These are phyloP conservation scores for Monopis laevigella DNA, from an alignment of 2,888 invertebrate genomes.

Conservation along the genomic window DNA sequence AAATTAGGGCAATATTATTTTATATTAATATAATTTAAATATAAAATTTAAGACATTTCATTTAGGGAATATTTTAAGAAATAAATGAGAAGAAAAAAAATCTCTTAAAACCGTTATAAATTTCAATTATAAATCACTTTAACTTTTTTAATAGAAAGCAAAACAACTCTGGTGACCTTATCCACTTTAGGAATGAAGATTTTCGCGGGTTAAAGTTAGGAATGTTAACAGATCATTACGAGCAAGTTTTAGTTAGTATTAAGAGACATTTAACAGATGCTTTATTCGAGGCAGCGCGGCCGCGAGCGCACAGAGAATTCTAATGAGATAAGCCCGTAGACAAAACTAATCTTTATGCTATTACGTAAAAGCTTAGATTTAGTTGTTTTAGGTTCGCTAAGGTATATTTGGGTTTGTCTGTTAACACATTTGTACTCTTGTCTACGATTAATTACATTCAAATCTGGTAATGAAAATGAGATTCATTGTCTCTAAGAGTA, in stretches of 20 bases:
- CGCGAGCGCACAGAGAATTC: constrained; percentile 63
- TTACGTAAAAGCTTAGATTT: constrained; percentile 32
- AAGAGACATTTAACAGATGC: constrained; percentile 68
- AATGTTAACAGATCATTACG: constrained; percentile 68
- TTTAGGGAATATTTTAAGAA: no score
- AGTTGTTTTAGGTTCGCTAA: constrained; percentile 18
- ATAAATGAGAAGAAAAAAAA: constrained; percentile 35
- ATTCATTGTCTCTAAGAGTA: no score
- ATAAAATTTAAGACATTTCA: no score
- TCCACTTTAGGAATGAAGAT: constrained; percentile 29
- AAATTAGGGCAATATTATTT: no score
- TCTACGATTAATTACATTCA: constrained; percentile 64
- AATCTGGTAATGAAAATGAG: constrained; percentile 11
- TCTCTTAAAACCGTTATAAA: constrained; percentile 64
- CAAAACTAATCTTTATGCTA: constrained; percentile 36
- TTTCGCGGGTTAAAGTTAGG: constrained; percentile 63
- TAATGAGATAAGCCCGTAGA: constrained; percentile 43
- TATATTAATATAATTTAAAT: no score
- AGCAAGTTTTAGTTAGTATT: constrained; percentile 62
- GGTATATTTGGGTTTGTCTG: constrained; percentile 46
- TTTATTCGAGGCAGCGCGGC: constrained; percentile 59
- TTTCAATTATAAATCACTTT: constrained; percentile 58
- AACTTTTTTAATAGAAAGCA: constrained; percentile 49
- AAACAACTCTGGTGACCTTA: constrained; percentile 53
- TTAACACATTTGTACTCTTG: constrained; percentile 64